Percentiles rank a stretch among this genome's conserved stretches.
Evolutionary conservation across 1,140 invertebrate genomes (phyloP).

Genomic region (Conus betulinus): DNA sequence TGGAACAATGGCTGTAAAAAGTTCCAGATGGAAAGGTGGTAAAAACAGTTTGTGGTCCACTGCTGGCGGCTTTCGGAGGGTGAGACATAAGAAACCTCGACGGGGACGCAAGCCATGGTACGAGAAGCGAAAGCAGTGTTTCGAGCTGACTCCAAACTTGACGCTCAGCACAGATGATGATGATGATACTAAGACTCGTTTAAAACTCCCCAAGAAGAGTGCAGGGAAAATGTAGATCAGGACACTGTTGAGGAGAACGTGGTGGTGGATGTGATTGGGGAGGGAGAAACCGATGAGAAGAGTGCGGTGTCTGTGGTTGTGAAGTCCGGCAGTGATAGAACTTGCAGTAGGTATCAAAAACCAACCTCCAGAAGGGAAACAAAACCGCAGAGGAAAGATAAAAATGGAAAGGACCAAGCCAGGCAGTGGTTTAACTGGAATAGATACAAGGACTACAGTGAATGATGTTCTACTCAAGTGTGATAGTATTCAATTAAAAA

Average conservation of each 20-base stretch:
- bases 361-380: not conserved
- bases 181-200: not conserved
- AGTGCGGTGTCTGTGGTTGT: not conserved
- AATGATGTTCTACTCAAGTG: not conserved
- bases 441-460: not conserved
- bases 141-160: not conserved
- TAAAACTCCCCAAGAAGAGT: not conserved
- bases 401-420: not conserved
- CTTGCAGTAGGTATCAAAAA: not conserved
- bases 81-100: conserved; percentile 1
- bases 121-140: conserved; percentile 6
- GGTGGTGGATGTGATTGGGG: conserved; percentile 29
- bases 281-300: conserved; percentile 7
- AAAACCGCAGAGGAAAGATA: not conserved
- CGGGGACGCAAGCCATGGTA: conserved; percentile 30
- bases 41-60: not conserved
- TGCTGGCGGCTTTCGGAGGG: not conserved
- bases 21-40: not conserved
- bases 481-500: not conserved
- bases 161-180: conserved; percentile 9
- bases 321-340: not conserved
- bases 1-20: not conserved
- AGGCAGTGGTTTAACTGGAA: not conserved
- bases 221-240: conserved; percentile 2
- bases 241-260: not conserved